A percentile compares a stretch with the other conserved stretches of the same genome.
These are phyloP conservation scores for Chymomyza caudatula DNA, from an alignment of 2,888 invertebrate genomes.

Conservation along the genomic window DNA sequence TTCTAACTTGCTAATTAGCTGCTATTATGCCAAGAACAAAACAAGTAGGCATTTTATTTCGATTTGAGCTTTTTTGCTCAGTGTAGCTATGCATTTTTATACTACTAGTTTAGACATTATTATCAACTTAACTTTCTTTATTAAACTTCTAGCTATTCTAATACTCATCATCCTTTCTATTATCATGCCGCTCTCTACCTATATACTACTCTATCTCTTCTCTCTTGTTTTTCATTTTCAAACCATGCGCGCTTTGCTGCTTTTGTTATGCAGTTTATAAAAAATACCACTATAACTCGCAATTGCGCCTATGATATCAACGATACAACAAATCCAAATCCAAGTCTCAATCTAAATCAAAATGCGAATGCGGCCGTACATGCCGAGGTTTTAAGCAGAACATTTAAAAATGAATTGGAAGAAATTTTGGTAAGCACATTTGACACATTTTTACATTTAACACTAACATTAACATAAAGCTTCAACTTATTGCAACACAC, in stretches of 20 bases:
- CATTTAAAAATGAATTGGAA: slow-evolving; percentile 72
- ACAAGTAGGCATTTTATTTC: no score
- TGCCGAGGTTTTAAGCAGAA: slow-evolving; percentile 67
- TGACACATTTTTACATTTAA: slow-evolving; percentile 5
- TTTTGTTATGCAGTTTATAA: slow-evolving; percentile 62
- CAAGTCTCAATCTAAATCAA: slow-evolving; percentile 22
- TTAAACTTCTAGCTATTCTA: neutral
- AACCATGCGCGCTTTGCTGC: slow-evolving; percentile 2
- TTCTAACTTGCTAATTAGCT: neutral
- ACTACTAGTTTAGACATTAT: neutral
- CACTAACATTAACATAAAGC: slow-evolving; percentile 6
- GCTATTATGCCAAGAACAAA: no score
- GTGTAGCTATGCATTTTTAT: neutral
- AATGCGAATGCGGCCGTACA: slow-evolving; percentile 58
- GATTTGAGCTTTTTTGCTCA: no score
- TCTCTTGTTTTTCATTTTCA: neutral
- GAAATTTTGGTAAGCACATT: slow-evolving; percentile 66
- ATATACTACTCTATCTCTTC: slow-evolving; percentile 6
- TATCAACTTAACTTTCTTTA: neutral
- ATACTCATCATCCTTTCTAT: neutral
- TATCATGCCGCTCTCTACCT: slow-evolving; percentile 7
- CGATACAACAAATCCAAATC: slow-evolving; percentile 42
- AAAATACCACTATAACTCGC: slow-evolving; percentile 74
- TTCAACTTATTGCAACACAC: no score
- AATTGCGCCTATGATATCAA: slow-evolving; percentile 72